phyloP scores from a whole-genome alignment of 2,797 vertebrate species.

The Eulemur albifrons region DNA sequence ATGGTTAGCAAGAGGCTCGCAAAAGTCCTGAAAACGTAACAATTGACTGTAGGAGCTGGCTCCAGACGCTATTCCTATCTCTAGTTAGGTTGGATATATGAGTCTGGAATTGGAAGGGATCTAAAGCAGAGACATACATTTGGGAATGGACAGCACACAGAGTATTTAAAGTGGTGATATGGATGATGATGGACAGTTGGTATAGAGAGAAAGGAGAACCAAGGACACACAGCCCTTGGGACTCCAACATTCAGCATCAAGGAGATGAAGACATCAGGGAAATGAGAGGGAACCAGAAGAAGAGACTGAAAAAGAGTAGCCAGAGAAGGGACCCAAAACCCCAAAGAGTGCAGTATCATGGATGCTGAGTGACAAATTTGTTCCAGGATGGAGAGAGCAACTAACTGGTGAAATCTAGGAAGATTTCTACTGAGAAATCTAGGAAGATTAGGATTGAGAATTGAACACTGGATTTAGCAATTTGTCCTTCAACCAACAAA shows the following conservation, averaged over 20 bases:
- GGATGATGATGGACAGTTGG: background rate
- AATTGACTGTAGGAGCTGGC: background rate
- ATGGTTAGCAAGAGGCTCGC: background rate
- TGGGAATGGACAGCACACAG: background rate
- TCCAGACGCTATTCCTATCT: background rate
- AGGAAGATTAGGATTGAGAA: background rate
- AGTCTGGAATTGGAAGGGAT: background rate
- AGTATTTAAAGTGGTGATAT: background rate
- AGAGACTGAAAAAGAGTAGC: background rate
- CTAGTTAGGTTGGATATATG: background rate
- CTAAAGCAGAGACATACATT: background rate
- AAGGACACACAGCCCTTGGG: background rate
- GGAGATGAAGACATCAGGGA: background rate
- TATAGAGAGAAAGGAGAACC: background rate
- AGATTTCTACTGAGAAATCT: background rate
- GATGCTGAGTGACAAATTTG: background rate
- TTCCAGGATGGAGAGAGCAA: background rate
- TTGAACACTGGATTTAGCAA: background rate
- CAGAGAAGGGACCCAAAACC: background rate
- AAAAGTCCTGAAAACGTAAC: constrained; percentile 24
- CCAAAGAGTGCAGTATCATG: background rate
- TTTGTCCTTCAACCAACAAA: background rate
- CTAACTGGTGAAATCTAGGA: background rate
- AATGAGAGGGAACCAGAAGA: background rate
- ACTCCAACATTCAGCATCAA: background rate